Conservation (phyloP, 2,113 vertebrate genomes). For the Sylvilagus bachmani region DNA sequence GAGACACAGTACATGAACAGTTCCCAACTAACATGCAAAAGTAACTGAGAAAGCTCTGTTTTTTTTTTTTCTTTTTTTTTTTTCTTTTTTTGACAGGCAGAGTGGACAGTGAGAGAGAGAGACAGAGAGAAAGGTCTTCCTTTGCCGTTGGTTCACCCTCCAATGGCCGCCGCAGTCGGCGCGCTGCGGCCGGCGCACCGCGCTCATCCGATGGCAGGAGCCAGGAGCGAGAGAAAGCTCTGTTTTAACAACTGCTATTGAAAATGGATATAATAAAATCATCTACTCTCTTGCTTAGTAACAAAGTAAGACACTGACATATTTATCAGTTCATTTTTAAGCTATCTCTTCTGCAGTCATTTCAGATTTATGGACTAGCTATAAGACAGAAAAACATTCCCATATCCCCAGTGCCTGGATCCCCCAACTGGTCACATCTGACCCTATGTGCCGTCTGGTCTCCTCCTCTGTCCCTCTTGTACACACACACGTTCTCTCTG, state of each 20-base stretch:
- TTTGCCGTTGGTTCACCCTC: too few species aligned
- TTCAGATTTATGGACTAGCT: neutral
- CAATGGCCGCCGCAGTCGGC: too few species aligned
- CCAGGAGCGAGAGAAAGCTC: neutral
- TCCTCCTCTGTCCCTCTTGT: neutral
- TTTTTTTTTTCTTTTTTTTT: too few species aligned
- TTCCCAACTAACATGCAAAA: neutral
- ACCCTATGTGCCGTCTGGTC: neutral
- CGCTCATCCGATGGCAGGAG: too few species aligned
- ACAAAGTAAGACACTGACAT: neutral
- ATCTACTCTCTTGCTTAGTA: neutral
- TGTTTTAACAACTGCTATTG: neutral
- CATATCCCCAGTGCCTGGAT: neutral
- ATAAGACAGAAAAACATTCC: neutral
- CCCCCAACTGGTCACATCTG: neutral
- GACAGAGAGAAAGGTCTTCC: too few species aligned
- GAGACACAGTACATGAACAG: fast-evolving
- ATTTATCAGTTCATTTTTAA: neutral
- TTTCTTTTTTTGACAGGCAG: too few species aligned
- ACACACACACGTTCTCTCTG: neutral
- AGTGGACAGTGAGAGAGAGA: too few species aligned
- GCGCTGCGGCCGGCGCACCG: too few species aligned
- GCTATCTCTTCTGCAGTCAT: neutral
- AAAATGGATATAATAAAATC: neutral
- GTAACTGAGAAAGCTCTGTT: neutral